phyloP scores from a whole-genome alignment of 2,888 invertebrate species.

The Phragmatobia fuliginosa region DNA sequence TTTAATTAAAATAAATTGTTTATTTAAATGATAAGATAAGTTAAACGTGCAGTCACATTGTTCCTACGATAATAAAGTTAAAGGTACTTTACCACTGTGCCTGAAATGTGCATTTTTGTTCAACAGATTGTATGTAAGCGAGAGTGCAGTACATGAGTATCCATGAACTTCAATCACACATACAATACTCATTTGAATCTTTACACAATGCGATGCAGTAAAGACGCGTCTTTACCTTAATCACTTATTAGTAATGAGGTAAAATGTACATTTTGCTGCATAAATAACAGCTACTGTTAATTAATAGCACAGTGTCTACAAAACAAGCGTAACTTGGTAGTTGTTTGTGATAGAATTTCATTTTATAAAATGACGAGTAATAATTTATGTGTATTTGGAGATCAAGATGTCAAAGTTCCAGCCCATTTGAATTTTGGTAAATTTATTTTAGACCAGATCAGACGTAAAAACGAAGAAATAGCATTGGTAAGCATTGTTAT shows the following conservation, averaged over 20 bases:
- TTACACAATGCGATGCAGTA: not conserved
- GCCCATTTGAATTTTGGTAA: slow-evolving; percentile 75
- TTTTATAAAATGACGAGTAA: slow-evolving; percentile 53
- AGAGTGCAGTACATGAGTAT: not conserved
- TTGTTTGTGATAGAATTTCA: not conserved
- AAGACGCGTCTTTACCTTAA: slow-evolving; percentile 10
- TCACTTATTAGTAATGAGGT: slow-evolving; percentile 7
- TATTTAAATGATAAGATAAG: slow-evolving; percentile 1
- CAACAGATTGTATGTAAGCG: not conserved
- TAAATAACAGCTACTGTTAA: slow-evolving; percentile 9
- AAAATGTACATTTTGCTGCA: not conserved
- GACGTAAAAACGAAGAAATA: slow-evolving; percentile 53
- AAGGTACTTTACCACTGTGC: not conserved
- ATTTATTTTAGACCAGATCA: slow-evolving; percentile 66
- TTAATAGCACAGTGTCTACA: not conserved
- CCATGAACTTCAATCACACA: not conserved
- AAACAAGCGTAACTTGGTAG: not conserved
- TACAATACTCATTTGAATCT: not conserved
- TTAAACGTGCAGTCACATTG: not conserved
- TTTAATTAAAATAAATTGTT: slow-evolving; percentile 7
- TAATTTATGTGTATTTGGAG: slow-evolving; percentile 61
- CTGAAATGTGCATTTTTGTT: not conserved
- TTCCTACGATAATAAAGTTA: not conserved
- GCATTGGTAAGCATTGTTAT: slow-evolving; percentile 62
- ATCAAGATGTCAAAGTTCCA: slow-evolving; percentile 65